Percentiles rank a stretch among this genome's conserved stretches.
These are phyloP conservation scores for Phengaris alcon DNA, from an alignment of 2,888 invertebrate genomes.

Conservation along the genomic window DNA sequence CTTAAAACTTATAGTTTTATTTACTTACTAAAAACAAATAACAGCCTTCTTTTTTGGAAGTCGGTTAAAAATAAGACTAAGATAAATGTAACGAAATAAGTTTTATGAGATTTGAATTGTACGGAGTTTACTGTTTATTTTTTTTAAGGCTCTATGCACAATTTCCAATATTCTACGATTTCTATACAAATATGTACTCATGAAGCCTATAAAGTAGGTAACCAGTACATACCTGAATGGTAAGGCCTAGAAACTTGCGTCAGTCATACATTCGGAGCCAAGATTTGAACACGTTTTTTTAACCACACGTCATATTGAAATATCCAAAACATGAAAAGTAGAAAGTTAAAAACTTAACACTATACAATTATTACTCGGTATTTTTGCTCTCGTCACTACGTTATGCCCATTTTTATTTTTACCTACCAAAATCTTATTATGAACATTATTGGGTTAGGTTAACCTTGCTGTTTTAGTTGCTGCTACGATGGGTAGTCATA, in stretches of 20 bases:
- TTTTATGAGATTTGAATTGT: too few species aligned
- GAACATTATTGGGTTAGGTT: conserved; percentile 12
- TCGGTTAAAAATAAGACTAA: too few species aligned
- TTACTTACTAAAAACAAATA: too few species aligned
- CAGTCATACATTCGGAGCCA: conserved; percentile 24
- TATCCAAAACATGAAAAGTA: neutral
- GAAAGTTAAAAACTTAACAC: neutral
- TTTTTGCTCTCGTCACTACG: neutral
- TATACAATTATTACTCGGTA: neutral
- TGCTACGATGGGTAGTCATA: conserved; percentile 51
- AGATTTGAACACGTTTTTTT: conserved; percentile 21
- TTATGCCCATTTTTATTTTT: too few species aligned
- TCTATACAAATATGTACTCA: neutral
- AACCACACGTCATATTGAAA: neutral
- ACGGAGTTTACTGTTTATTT: neutral
- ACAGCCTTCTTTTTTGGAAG: too few species aligned
- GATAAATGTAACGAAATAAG: too few species aligned
- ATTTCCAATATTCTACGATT: neutral
- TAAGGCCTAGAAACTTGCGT: conserved; percentile 14
- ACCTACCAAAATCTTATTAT: too few species aligned
- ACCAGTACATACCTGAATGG: conserved; percentile 2
- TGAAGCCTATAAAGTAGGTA: neutral
- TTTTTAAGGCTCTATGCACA: neutral
- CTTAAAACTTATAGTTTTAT: too few species aligned
- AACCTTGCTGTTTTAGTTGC: conserved; percentile 19